Base-by-base conservation (phyloP, 1,140 invertebrate species). In the Pogonomyrmex californicus region DNA sequence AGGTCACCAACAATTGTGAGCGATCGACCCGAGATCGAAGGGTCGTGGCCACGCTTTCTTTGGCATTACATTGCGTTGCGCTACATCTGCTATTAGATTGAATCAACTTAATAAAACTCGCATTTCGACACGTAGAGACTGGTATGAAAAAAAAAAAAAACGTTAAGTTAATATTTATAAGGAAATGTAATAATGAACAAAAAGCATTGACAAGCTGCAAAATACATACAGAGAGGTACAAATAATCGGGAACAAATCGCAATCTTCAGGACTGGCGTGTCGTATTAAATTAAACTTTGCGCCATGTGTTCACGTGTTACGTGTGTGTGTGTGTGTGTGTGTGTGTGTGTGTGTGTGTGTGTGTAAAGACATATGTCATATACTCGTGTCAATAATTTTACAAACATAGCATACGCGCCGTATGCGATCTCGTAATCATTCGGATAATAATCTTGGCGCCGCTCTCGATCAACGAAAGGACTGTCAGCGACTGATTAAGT, bases 181-280 rank as follows among this genome's bases (percentile, higher is more conserved):
- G 79, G 78, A 66, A 68, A 82, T 88, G 44, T 89, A 87, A 82
- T 89, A 88, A 75, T 88, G 86, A 91, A 90, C 89, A 90, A 73
- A 83, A 90, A 90, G 89, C 90, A 88, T 71, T 91, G 89, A 90
- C 89, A 91, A 91, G 86, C 86, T 91, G 82, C 89, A 91, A 79
- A 91, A 90, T 91, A 91, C 89, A 86, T 91, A 91, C 83, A 87
- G 90, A 91, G 90, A 90, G 90, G 90, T 91, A 91, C 87, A 91
- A 91, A 90, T 91, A 86, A 90, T 90, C 75, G 90, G 83, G 82
- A 90, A 87, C 86, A 81, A 85, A 89, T 89, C 62, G 49, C 38
- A 82, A 87, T 81, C 14, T 58, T 82, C 49, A 86, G 86, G 81
- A 71, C 51, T 71, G 62, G 47, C 76, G 76, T 73, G 62, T 76